Evolutionary conservation across 2,888 invertebrate species (phyloP), one percentile per base, ranked within the genome.

Genomic region (Pedicia rivosa): DNA sequence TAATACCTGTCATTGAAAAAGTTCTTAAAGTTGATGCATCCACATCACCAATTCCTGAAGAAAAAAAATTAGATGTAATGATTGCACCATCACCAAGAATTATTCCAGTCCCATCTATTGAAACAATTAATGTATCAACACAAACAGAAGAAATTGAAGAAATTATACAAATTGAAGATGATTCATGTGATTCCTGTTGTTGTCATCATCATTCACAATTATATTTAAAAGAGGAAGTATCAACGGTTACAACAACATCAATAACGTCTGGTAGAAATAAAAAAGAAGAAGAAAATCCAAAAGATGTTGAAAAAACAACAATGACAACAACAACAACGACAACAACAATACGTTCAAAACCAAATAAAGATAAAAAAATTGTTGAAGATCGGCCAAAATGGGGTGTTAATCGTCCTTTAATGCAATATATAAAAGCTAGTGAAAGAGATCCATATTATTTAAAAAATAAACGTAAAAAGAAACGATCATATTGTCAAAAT

Each of bases 391-490:
- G 81, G 39, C 74, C 78, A 9, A 72, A 82, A 59, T 76, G 82
- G 82, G 73, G 78, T 28, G 79, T 74, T 2, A 79, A 78, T 48
- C 66, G 75, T 44, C 84, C 86, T 5, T 75, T 76, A 16, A 80
- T 80, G 8, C 77, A 83, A 48, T 88, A 87, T 52, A 70, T 86
- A 41, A 87, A 87, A 52, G 87, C 88, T 59, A 87, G 87, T 51
- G 88, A 88, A 55, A 81, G 87, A 50, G 88, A 88, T 63, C 83
- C 83, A 1, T 74, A 82, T 54, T 84, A 83, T 49, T 44, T 59
- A 12, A 72, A 74, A 42, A 75, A 76, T 55, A 70, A 75, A 52
- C 64, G 74, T 43, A 78, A 80, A 56, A 59, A 15, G 16, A 33
- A 30, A 12, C n/a, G n/a, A n/a, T n/a, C n/a, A n/a, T n/a, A n/a